Percentiles rank a stretch among this genome's conserved stretches.
Evolutionary conservation across 2,797 vertebrate genomes (phyloP).

Genomic region (Pseudopleuronectes americanus): DNA sequence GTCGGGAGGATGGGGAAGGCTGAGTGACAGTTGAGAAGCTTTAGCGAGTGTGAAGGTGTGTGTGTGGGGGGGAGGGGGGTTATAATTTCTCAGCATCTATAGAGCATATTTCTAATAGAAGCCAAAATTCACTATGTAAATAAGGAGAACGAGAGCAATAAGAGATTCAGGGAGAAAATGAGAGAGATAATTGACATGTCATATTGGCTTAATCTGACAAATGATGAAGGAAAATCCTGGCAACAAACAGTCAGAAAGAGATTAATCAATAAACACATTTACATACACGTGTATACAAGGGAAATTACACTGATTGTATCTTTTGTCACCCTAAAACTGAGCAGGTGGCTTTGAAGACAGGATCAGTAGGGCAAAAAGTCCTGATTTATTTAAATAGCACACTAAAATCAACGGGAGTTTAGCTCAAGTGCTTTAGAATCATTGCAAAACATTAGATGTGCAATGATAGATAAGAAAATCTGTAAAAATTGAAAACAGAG

Average conservation of each 20-base stretch:
- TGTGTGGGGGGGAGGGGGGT: conserved; percentile 1
- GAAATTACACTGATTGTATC: conserved; percentile 2
- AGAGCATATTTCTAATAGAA: neutral
- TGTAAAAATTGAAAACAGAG: too few relatives aligned
- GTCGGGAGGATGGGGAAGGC: conserved; percentile 50
- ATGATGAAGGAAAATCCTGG: neutral
- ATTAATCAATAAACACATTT: conserved; percentile 8
- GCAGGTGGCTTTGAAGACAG: neutral
- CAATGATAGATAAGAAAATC: too few relatives aligned
- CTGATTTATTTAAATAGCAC: conserved; percentile 51
- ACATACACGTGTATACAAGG: neutral
- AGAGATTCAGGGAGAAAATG: neutral
- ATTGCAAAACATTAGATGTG: too few relatives aligned
- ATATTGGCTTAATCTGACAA: conserved; percentile 14
- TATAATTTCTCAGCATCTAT: conserved; percentile 3
- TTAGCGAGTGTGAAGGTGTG: neutral
- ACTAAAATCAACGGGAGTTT: too few relatives aligned
- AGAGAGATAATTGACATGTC: neutral
- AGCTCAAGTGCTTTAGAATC: too few relatives aligned
- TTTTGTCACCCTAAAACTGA: conserved; percentile 6
- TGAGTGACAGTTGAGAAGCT: conserved; percentile 69
- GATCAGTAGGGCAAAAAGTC: neutral
- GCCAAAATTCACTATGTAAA: neutral
- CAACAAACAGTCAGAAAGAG: conserved; percentile 4
- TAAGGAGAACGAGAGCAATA: neutral